Evolutionary conservation across 2,888 invertebrate species (phyloP).

Genomic region (Lysandra bellargus): DNA sequence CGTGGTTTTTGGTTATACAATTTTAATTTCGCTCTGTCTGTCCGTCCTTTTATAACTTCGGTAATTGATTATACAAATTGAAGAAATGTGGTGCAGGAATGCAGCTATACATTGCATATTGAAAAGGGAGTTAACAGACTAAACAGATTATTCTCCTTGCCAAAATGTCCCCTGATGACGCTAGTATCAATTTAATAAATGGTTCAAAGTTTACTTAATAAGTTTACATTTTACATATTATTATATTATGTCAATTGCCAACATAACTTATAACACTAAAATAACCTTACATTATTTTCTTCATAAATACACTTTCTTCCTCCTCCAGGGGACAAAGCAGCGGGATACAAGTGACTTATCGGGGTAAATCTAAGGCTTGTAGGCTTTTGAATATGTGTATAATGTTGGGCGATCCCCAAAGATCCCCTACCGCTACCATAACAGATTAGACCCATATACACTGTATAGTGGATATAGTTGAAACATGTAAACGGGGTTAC

Average conservation of each 20-base stretch:
- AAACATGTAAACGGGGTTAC: neutral
- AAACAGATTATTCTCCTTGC: too few species aligned
- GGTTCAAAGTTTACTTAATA: too few species aligned
- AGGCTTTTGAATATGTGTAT: slow-evolving; percentile 17
- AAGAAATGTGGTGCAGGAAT: too few species aligned
- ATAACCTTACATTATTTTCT: neutral
- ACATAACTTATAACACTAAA: neutral
- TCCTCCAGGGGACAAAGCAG: neutral
- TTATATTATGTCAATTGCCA: neutral
- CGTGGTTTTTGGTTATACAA: too few species aligned
- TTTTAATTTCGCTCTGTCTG: too few species aligned
- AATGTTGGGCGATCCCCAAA: slow-evolving; percentile 8
- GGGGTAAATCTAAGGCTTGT: slow-evolving; percentile 22
- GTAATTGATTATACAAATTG: too few species aligned
- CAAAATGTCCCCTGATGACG: too few species aligned
- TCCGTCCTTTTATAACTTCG: too few species aligned
- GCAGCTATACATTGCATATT: too few species aligned
- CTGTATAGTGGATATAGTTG: neutral
- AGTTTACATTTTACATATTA: too few species aligned
- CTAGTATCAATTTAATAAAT: too few species aligned
- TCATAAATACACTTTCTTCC: neutral
- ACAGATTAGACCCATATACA: slow-evolving; percentile 1
- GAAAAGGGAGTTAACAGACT: too few species aligned
- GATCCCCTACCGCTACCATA: slow-evolving; percentile 12
- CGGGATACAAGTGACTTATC: slow-evolving; percentile 12